Evolutionary conservation across 2,113 vertebrate genomes (phyloP).

Genomic region (Ranitomeya variabilis): DNA sequence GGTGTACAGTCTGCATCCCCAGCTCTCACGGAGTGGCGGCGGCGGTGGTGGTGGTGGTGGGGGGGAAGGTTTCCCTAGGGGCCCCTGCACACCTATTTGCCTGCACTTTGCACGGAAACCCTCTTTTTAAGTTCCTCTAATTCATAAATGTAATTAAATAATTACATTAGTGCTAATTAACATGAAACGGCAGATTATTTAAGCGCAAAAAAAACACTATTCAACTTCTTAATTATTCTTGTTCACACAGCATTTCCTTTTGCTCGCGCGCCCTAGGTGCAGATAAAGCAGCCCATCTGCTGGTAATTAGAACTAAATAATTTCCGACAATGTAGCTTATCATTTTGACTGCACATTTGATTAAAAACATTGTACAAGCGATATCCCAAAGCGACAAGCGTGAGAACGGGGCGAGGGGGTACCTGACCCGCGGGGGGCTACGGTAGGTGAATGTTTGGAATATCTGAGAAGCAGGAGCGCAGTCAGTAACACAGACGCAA

Average conservation of each 20-base stretch:
- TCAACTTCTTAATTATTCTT: conserved; percentile 99
- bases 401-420: not conserved
- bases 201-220: conserved; percentile 96
- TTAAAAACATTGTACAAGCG: conserved; percentile 88
- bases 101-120: conserved; percentile 62
- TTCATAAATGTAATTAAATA: conserved; percentile 99
- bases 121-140: conserved; percentile 74
- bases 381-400: conserved; percentile 65
- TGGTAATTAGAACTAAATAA: conserved; percentile 99
- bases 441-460: conserved; percentile 14
- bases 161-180: conserved; percentile 99
- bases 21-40: not conserved
- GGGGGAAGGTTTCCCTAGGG: not conserved
- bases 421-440: conserved; percentile 28
- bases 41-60: too few species aligned
- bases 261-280: conserved; percentile 97
- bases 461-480: not conserved
- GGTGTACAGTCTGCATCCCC: not conserved
- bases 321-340: conserved; percentile 96
- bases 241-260: conserved; percentile 98
- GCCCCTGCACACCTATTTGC: conserved; percentile 60
- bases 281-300: conserved; percentile 99
- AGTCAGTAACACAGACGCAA: not conserved
- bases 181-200: conserved; percentile 96
- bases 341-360: conserved; percentile 98